Percentiles rank a stretch among this genome's conserved stretches.
Evolutionary conservation across 2,113 vertebrate genomes (phyloP).

Genomic region (Erinaceus europaeus): DNA sequence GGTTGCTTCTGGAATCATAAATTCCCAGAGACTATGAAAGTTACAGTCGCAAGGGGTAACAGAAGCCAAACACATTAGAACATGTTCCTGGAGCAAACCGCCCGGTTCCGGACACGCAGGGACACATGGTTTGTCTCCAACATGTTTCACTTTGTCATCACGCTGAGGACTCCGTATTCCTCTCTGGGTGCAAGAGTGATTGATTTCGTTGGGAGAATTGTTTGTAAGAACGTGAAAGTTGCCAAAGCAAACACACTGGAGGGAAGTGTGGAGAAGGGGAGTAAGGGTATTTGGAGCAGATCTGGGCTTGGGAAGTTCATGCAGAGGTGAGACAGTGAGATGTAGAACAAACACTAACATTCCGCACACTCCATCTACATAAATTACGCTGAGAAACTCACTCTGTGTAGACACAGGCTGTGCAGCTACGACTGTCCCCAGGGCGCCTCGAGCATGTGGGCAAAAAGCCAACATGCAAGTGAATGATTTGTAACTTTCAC

Average conservation of each 20-base stretch:
- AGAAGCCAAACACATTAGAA: conserved; percentile 86
- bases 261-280: conserved; percentile 87
- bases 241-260: conserved; percentile 96
- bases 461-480: conserved; percentile 81
- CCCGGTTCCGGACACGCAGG: conserved; percentile 86
- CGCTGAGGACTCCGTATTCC: conserved; percentile 87
- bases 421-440: conserved; percentile 73
- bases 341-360: conserved; percentile 94
- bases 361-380: conserved; percentile 90
- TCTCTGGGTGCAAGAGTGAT: conserved; percentile 93
- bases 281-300: conserved; percentile 87
- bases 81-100: conserved; percentile 84
- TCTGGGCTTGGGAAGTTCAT: conserved; percentile 91
- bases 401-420: conserved; percentile 76
- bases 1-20: conserved; percentile 81
- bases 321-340: conserved; percentile 93
- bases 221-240: conserved; percentile 91
- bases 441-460: conserved; percentile 80
- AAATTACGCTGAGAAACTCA: conserved; percentile 88
- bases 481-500: conserved; percentile 86
- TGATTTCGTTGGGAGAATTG: conserved; percentile 93
- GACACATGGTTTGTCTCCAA: conserved; percentile 96
- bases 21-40: conserved; percentile 83
- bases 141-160: conserved; percentile 96
- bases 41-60: conserved; percentile 82